A percentile compares a stretch with the other conserved stretches of the same genome.
Conservation (phyloP, 2,113 vertebrate species). For the cat (Felis catus) region F.catus_Fca126_mat1.0 CM031423.1:10400501-10401000, state of each 20-base stretch:
- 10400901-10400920: not conserved
- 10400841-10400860: not conserved
- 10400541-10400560: not conserved
- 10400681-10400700: not conserved
- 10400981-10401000: not conserved
- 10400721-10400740: not conserved
- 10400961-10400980: not conserved
- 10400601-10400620: not conserved
- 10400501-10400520: not conserved
- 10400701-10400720: not conserved
- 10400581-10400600: not conserved
- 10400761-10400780: not conserved
- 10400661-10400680: not conserved
- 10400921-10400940: not conserved
- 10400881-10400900: not conserved
- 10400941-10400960: not conserved
- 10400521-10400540: not conserved
- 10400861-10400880: not conserved
- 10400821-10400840: not conserved
- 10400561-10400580: not conserved
- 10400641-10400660: not conserved
- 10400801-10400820: not conserved
- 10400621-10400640: not conserved
- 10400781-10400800: not conserved
- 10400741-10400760: not conserved